Conservation (phyloP, 2,888 invertebrate genomes). For the Thalpophila matura region DNA sequence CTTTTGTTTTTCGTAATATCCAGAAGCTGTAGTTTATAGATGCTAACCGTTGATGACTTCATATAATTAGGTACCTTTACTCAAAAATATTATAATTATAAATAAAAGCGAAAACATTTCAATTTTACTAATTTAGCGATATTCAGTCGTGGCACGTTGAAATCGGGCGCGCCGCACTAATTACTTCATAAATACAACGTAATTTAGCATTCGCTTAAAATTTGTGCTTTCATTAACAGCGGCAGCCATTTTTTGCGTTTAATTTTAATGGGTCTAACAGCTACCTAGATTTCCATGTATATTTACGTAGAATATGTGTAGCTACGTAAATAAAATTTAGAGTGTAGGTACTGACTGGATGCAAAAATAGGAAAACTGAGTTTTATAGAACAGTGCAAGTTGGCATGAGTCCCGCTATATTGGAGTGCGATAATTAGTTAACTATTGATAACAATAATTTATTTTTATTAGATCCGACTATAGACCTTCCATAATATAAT, state of each 20-base stretch:
- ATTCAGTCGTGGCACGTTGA: slow-evolving; percentile 46
- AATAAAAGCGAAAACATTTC: slow-evolving; percentile 13
- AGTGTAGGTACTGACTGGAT: neutral
- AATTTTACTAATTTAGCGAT: slow-evolving; percentile 19
- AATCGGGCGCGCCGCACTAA: slow-evolving; percentile 57
- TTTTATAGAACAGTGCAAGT: neutral
- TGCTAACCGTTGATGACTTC: too few species aligned
- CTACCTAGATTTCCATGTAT: slow-evolving; percentile 20
- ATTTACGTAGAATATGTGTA: slow-evolving; percentile 24
- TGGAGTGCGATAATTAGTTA: slow-evolving; percentile 9
- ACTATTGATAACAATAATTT: slow-evolving; percentile 8
- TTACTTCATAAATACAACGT: slow-evolving; percentile 63
- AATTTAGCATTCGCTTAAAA: slow-evolving; percentile 64
- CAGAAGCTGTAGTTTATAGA: too few species aligned
- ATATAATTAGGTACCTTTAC: too few species aligned
- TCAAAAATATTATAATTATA: neutral
- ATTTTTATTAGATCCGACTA: slow-evolving; percentile 9
- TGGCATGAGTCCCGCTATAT: slow-evolving; percentile 27
- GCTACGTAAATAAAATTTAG: slow-evolving; percentile 5
- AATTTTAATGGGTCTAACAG: slow-evolving; percentile 55
- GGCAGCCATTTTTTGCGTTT: slow-evolving; percentile 61
- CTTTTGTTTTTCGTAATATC: too few species aligned
- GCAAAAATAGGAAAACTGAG: neutral
- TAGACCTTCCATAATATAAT: too few species aligned
- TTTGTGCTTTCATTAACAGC: slow-evolving; percentile 65